These are phyloP conservation scores for Chelidonichthys spinosus DNA, from an alignment of 2,797 vertebrate species.

Conservation along the genomic window DNA sequence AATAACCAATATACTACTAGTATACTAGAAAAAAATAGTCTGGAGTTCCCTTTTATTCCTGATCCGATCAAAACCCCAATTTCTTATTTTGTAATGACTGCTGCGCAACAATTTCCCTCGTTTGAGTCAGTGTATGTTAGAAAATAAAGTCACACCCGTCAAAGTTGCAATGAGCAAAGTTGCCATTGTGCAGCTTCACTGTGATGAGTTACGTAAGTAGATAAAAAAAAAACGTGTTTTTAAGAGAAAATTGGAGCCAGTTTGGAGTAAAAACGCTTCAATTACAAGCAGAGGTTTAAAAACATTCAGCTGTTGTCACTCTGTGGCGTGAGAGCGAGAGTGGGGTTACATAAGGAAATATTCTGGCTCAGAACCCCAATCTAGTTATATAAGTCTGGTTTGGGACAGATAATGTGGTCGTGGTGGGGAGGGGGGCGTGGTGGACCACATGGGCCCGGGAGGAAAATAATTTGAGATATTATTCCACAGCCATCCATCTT, in stretches of 20 bases:
- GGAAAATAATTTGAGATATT: not conserved
- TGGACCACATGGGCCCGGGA: slow-evolving; percentile 19
- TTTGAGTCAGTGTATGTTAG: too few species aligned
- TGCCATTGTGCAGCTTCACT: not conserved
- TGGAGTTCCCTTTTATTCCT: too few species aligned
- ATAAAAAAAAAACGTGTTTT: not conserved
- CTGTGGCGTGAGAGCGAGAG: slow-evolving; percentile 35
- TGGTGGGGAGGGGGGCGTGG: slow-evolving; percentile 9
- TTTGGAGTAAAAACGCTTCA: slow-evolving; percentile 10
- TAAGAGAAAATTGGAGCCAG: not conserved
- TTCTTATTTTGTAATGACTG: too few species aligned
- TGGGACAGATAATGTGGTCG: slow-evolving; percentile 61
- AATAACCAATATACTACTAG: too few species aligned
- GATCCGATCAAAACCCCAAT: too few species aligned
- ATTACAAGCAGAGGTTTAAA: slow-evolving; percentile 29
- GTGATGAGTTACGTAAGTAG: not conserved
- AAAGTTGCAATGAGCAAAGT: not conserved
- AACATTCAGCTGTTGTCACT: slow-evolving; percentile 21
- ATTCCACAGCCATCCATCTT: slow-evolving; percentile 8
- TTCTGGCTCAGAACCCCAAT: slow-evolving; percentile 55
- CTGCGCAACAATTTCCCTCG: too few species aligned
- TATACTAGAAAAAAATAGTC: too few species aligned
- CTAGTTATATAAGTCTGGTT: slow-evolving; percentile 67
- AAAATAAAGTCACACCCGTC: not conserved
- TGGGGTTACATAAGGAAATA: slow-evolving; percentile 62